phyloP scores from a whole-genome alignment of 2,113 vertebrate genomes.

The Podilymbus podiceps region DNA sequence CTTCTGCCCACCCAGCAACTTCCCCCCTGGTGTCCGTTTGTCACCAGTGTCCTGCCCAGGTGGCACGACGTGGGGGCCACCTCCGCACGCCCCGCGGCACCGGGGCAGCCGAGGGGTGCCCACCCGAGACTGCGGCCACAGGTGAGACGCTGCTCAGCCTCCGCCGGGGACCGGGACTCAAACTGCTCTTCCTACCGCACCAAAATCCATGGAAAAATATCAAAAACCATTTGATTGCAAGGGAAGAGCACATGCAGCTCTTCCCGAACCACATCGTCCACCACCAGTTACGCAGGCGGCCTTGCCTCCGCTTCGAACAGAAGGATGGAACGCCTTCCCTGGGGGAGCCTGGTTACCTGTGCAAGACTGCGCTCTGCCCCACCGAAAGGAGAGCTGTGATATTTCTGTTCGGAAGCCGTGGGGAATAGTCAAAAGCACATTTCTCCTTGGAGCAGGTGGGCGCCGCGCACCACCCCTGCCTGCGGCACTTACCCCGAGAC shows the following conservation, averaged over 20 bases:
- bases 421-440: no score
- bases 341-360: not conserved
- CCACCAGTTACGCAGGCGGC: not conserved
- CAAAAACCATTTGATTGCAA: fast-evolving
- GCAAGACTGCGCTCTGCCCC: not conserved
- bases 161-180: fast-evolving
- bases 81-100: fast-evolving
- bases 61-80: fast-evolving
- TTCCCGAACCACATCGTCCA: not conserved
- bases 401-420: fast-evolving
- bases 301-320: not conserved
- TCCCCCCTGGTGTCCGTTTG: fast-evolving
- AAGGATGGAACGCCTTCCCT: no score
- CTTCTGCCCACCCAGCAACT: not conserved
- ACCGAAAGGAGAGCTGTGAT: no score
- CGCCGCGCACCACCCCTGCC: fast-evolving
- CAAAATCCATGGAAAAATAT: not conserved
- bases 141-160: not conserved
- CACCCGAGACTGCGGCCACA: not conserved
- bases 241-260: not conserved
- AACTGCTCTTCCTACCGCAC: not conserved
- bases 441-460: not conserved
- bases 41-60: not conserved
- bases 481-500: fast-evolving
- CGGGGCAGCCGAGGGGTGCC: not conserved